A percentile compares a stretch with the other conserved stretches of the same genome.
Evolutionary conservation across 2,888 invertebrate species (phyloP).

Genomic region (Nipponacmea schrenckii): DNA sequence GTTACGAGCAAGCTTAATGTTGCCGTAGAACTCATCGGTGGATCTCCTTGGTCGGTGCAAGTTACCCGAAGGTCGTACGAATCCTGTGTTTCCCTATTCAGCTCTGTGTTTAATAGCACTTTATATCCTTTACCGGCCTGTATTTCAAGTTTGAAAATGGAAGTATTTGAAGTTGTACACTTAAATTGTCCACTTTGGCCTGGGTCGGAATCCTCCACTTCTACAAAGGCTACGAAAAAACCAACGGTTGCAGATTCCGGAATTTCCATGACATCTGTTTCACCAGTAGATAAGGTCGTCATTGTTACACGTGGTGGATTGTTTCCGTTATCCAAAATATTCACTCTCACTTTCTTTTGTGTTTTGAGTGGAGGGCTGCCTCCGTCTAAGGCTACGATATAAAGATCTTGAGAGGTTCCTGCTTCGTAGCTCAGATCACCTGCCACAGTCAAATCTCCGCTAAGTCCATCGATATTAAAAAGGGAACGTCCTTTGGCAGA

Average conservation of each 20-base stretch:
- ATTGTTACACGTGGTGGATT: slow-evolving; percentile 79
- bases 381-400: slow-evolving; percentile 35
- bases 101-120: slow-evolving; percentile 29
- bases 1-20: slow-evolving; percentile 37
- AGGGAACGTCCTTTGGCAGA: slow-evolving; percentile 24
- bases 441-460: slow-evolving; percentile 24
- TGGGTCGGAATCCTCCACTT: slow-evolving; percentile 51
- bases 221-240: slow-evolving; percentile 51
- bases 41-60: slow-evolving; percentile 44
- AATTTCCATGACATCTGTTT: slow-evolving; percentile 29
- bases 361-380: slow-evolving; percentile 34
- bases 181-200: slow-evolving; percentile 46
- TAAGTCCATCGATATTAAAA: slow-evolving; percentile 29
- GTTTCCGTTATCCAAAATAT: slow-evolving; percentile 86
- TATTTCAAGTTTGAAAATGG: slow-evolving; percentile 31
- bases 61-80: slow-evolving; percentile 34
- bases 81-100: slow-evolving; percentile 42
- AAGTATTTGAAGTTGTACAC: slow-evolving; percentile 35
- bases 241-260: slow-evolving; percentile 45
- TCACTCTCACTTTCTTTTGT: slow-evolving; percentile 34
- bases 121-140: slow-evolving; percentile 34
- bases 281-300: slow-evolving; percentile 29
- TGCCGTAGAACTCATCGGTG: slow-evolving; percentile 35
- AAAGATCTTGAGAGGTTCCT: slow-evolving; percentile 24
- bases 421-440: slow-evolving; percentile 18